These are phyloP conservation scores for Stylophora pistillata DNA, from an alignment of 64 coral and sea anemone species.

Conservation along the genomic window DNA sequence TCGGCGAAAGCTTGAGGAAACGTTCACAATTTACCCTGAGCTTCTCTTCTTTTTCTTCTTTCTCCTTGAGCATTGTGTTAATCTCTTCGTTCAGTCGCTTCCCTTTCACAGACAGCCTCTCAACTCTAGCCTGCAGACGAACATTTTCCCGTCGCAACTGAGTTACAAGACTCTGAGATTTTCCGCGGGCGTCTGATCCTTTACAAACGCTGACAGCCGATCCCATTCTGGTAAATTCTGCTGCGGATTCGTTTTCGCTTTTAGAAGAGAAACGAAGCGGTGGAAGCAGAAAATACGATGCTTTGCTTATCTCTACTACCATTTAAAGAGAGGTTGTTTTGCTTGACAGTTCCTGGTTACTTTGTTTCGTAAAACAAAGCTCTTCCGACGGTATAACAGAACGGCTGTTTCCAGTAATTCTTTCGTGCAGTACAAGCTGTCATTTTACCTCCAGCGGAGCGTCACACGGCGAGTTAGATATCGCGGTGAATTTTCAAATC, in stretches of 20 bases:
- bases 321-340: no score
- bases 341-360: background rate
- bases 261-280: background rate
- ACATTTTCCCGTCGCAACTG: constrained; percentile 6
- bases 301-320: no score
- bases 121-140: background rate
- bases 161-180: background rate
- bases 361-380: background rate
- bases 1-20: background rate
- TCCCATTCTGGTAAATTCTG: background rate
- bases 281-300: no score
- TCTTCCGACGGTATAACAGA: background rate
- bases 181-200: background rate
- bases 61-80: background rate
- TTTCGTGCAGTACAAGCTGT: no score
- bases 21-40: background rate
- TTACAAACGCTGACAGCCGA: background rate
- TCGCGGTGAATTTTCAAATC: no score
- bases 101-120: background rate
- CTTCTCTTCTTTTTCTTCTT: background rate
- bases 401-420: background rate
- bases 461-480: no score
- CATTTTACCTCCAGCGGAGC: no score
- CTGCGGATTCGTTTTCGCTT: background rate
- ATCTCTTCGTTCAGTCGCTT: background rate